Base-by-base conservation (phyloP, 2,113 vertebrate species). In the Neopipo cinnamomea region DNA sequence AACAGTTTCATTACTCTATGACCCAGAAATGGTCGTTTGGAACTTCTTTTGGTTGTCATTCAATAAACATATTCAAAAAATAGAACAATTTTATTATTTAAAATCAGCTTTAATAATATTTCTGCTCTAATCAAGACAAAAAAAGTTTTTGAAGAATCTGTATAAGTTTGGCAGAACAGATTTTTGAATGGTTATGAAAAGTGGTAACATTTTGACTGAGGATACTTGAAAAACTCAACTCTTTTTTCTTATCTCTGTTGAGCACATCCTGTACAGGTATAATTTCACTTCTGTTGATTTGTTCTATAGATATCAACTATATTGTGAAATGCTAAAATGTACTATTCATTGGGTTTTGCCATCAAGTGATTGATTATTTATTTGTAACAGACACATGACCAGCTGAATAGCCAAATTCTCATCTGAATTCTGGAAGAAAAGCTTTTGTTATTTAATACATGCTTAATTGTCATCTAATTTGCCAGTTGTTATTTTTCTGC, bases 321-420 rank as follows among this genome's bases (percentile, higher is more conserved):
- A 58, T 35, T 76, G 37, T 8, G 19, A 35, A 72, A 65, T 14
- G 3, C n/a, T 52, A 68, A 85, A 88, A 75, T 52, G 8, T 8
- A 42, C 0, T 5, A 3, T 31, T 25, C 1, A 9, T 37, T 49
- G 5, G 1, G 19, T 81, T 87, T 77, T 80, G 4, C 8, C 4
- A 22, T 33, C 13, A 71, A 25, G 18, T 41, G 4, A 22, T 70
- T 71, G 79, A 44, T 88, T 52, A 66, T 33, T 56, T 65, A 61
- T 77, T 90, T 77, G 7, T 77, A 92, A 19, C 11, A 27, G 28
- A 63, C 4, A 49, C 5, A 10, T 25, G 25, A 27, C 21, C 30
- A 71, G 42, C 9, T 83, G 21, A 33, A 66, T 30, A 71, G 5
- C 8, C 25, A 82, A 4, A 5, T 73, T 5, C 27, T 88, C 13